phyloP scores from a whole-genome alignment of 2,797 vertebrate genomes.

The Eidolon dupreanum region DNA sequence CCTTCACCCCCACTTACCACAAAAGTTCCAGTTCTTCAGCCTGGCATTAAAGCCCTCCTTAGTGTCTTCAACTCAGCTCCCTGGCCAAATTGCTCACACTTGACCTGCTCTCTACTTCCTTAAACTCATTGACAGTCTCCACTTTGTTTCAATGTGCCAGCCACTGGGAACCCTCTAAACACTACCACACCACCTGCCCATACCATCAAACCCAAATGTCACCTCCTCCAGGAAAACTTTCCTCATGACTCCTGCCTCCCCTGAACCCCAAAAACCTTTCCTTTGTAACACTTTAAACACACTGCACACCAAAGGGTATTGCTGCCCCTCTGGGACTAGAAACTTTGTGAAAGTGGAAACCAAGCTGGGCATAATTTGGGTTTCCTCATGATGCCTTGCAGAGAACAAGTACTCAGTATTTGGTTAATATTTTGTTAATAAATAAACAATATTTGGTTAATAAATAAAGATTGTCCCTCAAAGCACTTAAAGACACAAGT shows the following conservation, averaged over 20 bases:
- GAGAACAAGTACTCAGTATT: background rate
- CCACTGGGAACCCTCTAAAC: background rate
- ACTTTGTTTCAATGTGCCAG: background rate
- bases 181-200: background rate
- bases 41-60: background rate
- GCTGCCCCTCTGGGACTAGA: background rate
- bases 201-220: background rate
- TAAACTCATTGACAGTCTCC: background rate
- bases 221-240: constrained; percentile 8
- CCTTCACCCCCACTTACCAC: background rate
- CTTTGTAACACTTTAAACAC: background rate
- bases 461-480: constrained; percentile 25
- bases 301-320: background rate
- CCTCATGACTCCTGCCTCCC: background rate
- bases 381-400: background rate
- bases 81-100: background rate
- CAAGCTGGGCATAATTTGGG: background rate
- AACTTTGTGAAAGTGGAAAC: background rate
- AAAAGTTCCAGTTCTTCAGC: background rate
- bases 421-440: constrained; percentile 42
- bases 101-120: background rate
- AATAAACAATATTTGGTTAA: constrained; percentile 19
- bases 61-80: background rate
- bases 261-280: background rate
- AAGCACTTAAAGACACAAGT: constrained; percentile 23